These are phyloP conservation scores for Cryptus viduatorius DNA, from an alignment of 2,888 invertebrate genomes.

Conservation along the genomic window DNA sequence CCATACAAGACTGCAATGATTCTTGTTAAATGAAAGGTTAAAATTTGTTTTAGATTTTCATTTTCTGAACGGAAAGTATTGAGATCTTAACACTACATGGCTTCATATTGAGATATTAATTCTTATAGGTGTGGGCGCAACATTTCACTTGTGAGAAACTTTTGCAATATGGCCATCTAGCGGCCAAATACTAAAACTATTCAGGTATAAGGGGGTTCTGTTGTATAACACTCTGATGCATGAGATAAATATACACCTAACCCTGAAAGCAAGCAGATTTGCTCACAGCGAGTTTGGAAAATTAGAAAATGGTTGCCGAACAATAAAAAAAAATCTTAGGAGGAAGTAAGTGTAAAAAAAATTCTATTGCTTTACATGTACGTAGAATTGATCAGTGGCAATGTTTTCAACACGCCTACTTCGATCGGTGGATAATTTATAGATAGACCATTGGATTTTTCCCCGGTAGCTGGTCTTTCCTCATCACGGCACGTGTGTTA, in stretches of 20 bases:
- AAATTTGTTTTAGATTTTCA: too few relatives aligned
- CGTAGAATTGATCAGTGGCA: not conserved
- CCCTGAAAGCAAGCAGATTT: not conserved
- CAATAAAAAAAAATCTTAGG: not conserved
- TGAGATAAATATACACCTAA: not conserved
- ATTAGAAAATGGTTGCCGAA: not conserved
- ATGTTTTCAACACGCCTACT: slow-evolving; percentile 50
- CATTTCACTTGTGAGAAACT: slow-evolving; percentile 1
- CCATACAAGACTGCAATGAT: too few relatives aligned
- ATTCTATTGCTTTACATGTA: not conserved
- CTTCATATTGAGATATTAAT: too few relatives aligned
- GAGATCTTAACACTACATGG: not conserved
- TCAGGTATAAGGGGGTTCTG: not conserved
- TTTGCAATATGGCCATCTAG: not conserved
- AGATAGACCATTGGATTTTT: slow-evolving; percentile 59
- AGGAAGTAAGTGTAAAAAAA: not conserved
- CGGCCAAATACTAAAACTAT: not conserved
- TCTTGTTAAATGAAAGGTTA: too few relatives aligned
- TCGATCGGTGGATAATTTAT: slow-evolving; percentile 56
- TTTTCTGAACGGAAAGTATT: too few relatives aligned
- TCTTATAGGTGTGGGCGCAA: not conserved
- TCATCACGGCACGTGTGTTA: slow-evolving; percentile 59
- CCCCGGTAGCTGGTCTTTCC: slow-evolving; percentile 34
- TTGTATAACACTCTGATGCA: not conserved
- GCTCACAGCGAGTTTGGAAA: not conserved